Evolutionary conservation across 2,888 invertebrate genomes (phyloP).

Genomic region (Drosophila rubida): DNA sequence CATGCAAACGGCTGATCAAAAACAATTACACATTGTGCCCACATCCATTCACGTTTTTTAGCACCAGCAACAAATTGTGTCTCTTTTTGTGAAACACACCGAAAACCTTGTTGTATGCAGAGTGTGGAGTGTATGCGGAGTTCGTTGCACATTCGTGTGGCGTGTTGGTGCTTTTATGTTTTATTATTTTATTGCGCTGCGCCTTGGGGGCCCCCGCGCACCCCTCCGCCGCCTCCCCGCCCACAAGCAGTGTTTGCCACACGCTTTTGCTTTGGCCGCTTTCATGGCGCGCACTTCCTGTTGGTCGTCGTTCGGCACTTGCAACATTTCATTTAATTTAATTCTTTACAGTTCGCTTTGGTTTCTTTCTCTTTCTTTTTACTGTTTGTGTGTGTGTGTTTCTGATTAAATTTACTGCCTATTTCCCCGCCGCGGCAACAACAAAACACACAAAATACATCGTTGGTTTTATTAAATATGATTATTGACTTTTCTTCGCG

Average conservation of each 20-base stretch:
- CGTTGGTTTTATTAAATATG: constrained; percentile 60
- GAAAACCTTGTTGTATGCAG: neutral
- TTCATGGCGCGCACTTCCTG: constrained; percentile 53
- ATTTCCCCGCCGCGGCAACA: constrained; percentile 33
- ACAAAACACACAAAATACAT: constrained; percentile 7
- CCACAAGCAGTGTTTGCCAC: neutral
- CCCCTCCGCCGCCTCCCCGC: neutral
- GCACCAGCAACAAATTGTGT: no score
- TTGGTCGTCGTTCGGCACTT: constrained; percentile 50
- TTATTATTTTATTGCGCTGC: constrained; percentile 49
- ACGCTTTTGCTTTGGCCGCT: constrained; percentile 5
- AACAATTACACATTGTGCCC: no score
- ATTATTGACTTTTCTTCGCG: constrained; percentile 58
- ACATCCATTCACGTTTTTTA: no score
- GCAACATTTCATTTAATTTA: constrained; percentile 65
- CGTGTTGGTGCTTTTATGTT: constrained; percentile 38
- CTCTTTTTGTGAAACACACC: no score
- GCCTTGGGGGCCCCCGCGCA: constrained; percentile 37
- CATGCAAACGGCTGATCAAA: no score
- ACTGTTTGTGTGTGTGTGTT: constrained; percentile 17
- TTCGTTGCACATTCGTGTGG: neutral
- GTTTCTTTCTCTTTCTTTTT: constrained; percentile 24
- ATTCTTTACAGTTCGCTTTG: constrained; percentile 52
- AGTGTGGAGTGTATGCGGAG: constrained; percentile 21
- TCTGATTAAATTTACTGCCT: constrained; percentile 51